Base-by-base conservation (phyloP, 2,888 invertebrate species). In the Argyra leucocephala region DNA sequence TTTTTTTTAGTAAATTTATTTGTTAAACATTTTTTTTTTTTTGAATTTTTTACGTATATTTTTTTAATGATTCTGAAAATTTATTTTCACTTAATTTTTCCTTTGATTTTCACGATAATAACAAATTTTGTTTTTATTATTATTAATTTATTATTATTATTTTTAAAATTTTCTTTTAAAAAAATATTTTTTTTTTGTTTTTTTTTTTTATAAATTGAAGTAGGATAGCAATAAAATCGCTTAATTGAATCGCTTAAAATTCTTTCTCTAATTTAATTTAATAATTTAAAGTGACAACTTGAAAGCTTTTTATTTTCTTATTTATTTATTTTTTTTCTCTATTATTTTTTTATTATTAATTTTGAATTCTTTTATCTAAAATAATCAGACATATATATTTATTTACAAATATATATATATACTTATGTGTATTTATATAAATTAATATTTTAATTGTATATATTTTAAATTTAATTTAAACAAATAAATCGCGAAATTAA, bases 281-380 rank as follows among this genome's bases (percentile, higher is more conserved):
- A 48, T 48, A 48, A 48, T 48, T 48, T 48, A 48, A 48, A 48
- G 48, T 48, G 48, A 48, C 48, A 48, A 48, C n/a, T 48, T 48
- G n/a, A 48, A 48, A 48, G 48, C 48, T 48, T 48, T 48, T 48
- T 18, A 48, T 48, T 48, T 48, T 12, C 5, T 18, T 48, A 12
- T 48, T 6, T 15, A 12, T 37, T 37, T 15, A 37, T 37, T 37
- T 37, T 15, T 37, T 37, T 15, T 37, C 4, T 10, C 12, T 48
- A 2, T n/a, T n/a, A 9, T n/a, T 48, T 48, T 6, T 31, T 31
- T 31, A 10, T 3, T 48, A 18, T 48, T 18, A 48, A 18, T 48
- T 48, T 48, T 3, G 18, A 48, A 48, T 48, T 48, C 48, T 48
- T 48, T 48, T 48, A 48, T 48, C 48, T 48, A 18, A 48, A 48